Percentiles rank a stretch among this genome's conserved stretches.
Conservation (phyloP, 1,140 invertebrate species). For the Macrobrachium rosenbergii region DNA sequence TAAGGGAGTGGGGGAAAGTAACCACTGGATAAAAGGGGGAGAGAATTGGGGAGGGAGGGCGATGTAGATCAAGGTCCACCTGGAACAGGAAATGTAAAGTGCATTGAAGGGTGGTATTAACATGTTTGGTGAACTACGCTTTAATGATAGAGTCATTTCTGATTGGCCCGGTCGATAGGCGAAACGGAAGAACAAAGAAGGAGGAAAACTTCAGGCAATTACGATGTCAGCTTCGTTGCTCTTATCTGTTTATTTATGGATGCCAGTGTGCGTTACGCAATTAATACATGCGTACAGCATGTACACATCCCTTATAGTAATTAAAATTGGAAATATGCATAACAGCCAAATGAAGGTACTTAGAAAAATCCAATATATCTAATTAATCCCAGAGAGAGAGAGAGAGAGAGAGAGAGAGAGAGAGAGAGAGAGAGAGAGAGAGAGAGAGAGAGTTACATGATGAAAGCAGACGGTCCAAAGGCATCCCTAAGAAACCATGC, state of each 20-base stretch:
- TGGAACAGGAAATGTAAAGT: background rate
- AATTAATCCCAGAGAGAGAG: conserved; percentile 4
- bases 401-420: conserved; percentile 54
- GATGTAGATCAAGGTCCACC: conserved; percentile 4
- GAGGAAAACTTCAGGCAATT: too few species aligned
- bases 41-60: conserved; percentile 3
- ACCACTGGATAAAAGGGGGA: background rate
- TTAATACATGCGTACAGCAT: background rate
- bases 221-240: too few species aligned
- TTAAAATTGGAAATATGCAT: too few species aligned
- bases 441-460: conserved; percentile 16
- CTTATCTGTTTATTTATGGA: too few species aligned
- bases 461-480: background rate
- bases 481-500: too few species aligned
- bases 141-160: background rate
- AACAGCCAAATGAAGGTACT: background rate
- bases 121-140: background rate
- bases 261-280: background rate
- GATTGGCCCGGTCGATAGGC: background rate
- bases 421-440: conserved; percentile 48
- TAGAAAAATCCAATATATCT: background rate
- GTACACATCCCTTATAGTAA: background rate
- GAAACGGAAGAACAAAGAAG: background rate
- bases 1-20: background rate
- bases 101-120: background rate